Evolutionary conservation across 2,113 vertebrate species (phyloP).

Genomic region (Pica pica): DNA sequence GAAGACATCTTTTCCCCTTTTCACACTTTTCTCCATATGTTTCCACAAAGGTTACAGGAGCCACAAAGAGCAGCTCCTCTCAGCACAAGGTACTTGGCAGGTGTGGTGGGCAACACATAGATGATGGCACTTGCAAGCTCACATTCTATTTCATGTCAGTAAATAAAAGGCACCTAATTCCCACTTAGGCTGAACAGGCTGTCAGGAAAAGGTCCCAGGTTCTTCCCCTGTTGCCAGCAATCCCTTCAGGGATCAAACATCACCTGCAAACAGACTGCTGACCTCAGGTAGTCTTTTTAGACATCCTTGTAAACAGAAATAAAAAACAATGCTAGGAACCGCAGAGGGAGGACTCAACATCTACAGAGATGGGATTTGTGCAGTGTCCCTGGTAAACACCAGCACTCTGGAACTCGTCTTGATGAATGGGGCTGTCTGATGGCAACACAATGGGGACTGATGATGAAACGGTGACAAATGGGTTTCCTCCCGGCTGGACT

Average conservation of each 20-base stretch:
- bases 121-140: not conserved
- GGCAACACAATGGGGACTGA: not conserved
- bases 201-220: not conserved
- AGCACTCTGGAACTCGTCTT: not conserved
- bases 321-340: not conserved
- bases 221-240: not conserved
- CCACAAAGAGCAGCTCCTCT: not conserved
- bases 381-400: not conserved
- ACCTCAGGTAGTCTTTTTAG: not conserved
- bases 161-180: not conserved
- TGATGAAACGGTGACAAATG: conserved; percentile 45
- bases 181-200: not conserved
- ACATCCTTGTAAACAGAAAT: not conserved
- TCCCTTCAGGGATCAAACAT: not conserved
- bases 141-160: not conserved
- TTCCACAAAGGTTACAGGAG: not conserved
- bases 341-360: not conserved
- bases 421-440: conserved; percentile 17
- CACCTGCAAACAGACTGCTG: not conserved
- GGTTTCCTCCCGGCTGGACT: conserved; percentile 14
- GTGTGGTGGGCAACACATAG: not conserved
- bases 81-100: not conserved
- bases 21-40: not conserved
- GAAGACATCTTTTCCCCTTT: not conserved
- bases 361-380: not conserved